These are phyloP conservation scores for Hassar affinis DNA, from an alignment of 2,113 vertebrate genomes.

Conservation along the genomic window DNA sequence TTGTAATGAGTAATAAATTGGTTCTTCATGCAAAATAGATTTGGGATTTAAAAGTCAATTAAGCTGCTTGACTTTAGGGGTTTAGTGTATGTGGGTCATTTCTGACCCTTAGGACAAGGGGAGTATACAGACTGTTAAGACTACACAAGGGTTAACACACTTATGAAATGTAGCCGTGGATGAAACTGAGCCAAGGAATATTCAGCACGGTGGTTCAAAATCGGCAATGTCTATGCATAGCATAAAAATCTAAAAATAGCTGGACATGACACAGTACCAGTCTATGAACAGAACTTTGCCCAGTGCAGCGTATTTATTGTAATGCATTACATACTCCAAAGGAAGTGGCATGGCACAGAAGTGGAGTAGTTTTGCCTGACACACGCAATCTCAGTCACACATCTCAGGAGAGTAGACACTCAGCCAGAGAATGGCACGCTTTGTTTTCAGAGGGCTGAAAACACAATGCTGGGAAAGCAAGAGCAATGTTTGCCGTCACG, in stretches of 20 bases:
- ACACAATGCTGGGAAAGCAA: slow-evolving; percentile 52
- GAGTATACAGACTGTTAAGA: no score
- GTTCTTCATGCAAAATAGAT: no score
- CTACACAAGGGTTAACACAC: not conserved
- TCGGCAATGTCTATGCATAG: not conserved
- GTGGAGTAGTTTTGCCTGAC: not conserved
- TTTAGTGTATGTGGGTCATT: no score
- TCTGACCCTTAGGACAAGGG: no score
- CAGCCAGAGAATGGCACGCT: slow-evolving; percentile 25
- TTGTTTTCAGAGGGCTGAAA: slow-evolving; percentile 45
- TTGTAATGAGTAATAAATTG: no score
- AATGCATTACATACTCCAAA: not conserved
- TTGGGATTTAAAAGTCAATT: no score
- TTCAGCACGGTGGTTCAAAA: not conserved
- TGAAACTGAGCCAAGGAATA: not conserved
- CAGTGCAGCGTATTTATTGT: not conserved
- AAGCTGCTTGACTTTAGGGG: no score
- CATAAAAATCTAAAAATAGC: not conserved
- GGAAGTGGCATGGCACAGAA: slow-evolving; percentile 6
- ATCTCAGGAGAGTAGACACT: slow-evolving; percentile 18
- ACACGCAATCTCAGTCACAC: not conserved
- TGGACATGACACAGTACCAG: not conserved
- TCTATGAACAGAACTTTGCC: not conserved
- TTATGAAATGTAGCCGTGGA: not conserved
- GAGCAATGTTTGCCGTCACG: slow-evolving; percentile 2